phyloP scores from a whole-genome alignment of 2,797 vertebrate species.

The Urosaurus nigricauda region DNA sequence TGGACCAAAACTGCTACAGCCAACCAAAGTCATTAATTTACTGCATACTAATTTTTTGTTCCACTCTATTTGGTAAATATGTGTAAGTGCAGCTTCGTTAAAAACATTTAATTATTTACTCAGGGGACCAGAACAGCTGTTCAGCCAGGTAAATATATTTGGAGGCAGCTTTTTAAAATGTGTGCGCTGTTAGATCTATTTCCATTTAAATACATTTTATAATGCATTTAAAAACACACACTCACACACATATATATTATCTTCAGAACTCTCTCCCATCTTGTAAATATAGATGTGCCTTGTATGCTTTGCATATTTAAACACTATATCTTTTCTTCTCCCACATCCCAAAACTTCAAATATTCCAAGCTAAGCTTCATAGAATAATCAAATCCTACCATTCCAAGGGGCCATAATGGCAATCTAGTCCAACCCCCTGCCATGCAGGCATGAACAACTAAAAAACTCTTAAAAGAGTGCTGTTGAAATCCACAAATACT shows the following conservation, averaged over 20 bases:
- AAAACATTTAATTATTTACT: slow-evolving; percentile 78
- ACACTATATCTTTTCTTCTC: background rate
- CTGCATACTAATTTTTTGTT: slow-evolving; percentile 60
- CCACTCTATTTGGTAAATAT: slow-evolving; percentile 74
- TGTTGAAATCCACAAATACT: too few relatives aligned
- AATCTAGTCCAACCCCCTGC: too few relatives aligned
- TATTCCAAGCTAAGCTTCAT: background rate
- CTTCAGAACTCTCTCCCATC: slow-evolving; percentile 54
- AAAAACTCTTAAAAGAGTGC: too few relatives aligned
- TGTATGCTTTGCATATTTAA: slow-evolving; percentile 61
- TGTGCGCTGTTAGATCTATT: slow-evolving; percentile 63
- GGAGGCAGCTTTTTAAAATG: slow-evolving; percentile 59
- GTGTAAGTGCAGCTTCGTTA: slow-evolving; percentile 62
- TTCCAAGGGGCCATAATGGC: too few relatives aligned
- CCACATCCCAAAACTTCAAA: background rate
- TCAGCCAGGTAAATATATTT: slow-evolving; percentile 72
- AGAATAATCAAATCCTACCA: too few relatives aligned
- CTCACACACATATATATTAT: slow-evolving; percentile 37
- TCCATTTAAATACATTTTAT: slow-evolving; percentile 68
- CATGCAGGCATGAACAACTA: too few relatives aligned
- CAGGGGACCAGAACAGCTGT: slow-evolving; percentile 71
- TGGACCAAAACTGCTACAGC: slow-evolving; percentile 47
- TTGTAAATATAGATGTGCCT: slow-evolving; percentile 55
- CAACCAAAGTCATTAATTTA: slow-evolving; percentile 33
- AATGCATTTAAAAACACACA: slow-evolving; percentile 56